A percentile compares a stretch with the other conserved stretches of the same genome.
Evolutionary conservation across 1,140 invertebrate species (phyloP).

Genomic region (Zaprionus camerounensis): DNA sequence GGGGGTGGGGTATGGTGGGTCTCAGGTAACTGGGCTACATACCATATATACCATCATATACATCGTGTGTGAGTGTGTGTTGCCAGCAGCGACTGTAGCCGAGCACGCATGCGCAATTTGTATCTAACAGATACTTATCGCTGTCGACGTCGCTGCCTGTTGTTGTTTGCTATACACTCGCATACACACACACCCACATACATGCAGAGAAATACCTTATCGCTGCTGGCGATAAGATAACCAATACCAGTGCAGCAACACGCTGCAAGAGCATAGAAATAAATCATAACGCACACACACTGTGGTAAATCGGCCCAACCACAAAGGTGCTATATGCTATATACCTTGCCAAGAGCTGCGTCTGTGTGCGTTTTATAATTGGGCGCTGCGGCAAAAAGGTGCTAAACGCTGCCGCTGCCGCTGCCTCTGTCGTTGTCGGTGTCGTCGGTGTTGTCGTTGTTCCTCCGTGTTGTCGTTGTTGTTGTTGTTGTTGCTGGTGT

Average conservation of each 20-base stretch:
- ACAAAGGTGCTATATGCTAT: slow-evolving; percentile 56
- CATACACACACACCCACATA: slow-evolving; percentile 17
- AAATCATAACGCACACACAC: slow-evolving; percentile 78
- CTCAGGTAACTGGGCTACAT: slow-evolving; percentile 1
- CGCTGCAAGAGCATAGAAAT: slow-evolving; percentile 57
- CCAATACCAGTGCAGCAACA: slow-evolving; percentile 50
- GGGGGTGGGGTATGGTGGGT: not conserved
- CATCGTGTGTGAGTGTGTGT: not conserved
- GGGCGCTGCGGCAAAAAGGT: slow-evolving; percentile 67
- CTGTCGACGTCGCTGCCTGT: slow-evolving; percentile 39
- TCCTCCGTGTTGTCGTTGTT: not conserved
- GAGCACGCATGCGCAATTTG: slow-evolving; percentile 81
- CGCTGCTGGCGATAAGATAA: slow-evolving; percentile 73
- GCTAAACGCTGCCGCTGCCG: slow-evolving; percentile 61
- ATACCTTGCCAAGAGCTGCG: slow-evolving; percentile 19
- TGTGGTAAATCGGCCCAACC: slow-evolving; percentile 58
- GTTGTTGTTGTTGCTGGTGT: not conserved
- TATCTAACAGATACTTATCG: slow-evolving; percentile 81
- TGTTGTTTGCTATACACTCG: slow-evolving; percentile 51
- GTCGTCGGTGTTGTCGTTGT: slow-evolving; percentile 4
- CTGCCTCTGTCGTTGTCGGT: slow-evolving; percentile 13
- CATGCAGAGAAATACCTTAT: slow-evolving; percentile 48
- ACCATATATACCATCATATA: not conserved
- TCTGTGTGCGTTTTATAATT: slow-evolving; percentile 73
- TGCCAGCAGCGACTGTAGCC: slow-evolving; percentile 26